These are phyloP conservation scores for Dicaeum eximium DNA, from an alignment of 2,113 vertebrate genomes.

Conservation along the genomic window DNA sequence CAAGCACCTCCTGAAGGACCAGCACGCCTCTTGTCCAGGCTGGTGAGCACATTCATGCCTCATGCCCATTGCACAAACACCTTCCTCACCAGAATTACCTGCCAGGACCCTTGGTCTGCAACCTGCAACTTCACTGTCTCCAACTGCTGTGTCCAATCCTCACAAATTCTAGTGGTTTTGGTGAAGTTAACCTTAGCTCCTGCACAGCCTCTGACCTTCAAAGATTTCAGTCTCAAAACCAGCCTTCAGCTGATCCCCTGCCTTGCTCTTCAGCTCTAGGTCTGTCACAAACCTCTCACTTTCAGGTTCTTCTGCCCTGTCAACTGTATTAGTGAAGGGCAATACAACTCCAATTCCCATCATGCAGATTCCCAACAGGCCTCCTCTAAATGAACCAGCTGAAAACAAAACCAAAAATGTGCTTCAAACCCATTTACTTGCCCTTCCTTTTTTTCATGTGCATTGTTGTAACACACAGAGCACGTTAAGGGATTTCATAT, in stretches of 20 bases:
- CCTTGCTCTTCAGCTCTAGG: background rate
- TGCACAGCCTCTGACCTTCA: background rate
- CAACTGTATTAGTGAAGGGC: background rate
- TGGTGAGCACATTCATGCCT: background rate
- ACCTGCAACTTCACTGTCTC: background rate
- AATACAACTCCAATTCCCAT: background rate
- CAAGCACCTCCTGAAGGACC: background rate
- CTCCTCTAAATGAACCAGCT: background rate
- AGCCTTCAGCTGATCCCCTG: background rate
- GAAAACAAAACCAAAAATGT: background rate
- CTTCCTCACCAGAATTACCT: background rate
- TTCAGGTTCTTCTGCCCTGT: background rate
- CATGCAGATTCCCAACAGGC: background rate
- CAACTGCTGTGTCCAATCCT: background rate
- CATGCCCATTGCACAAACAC: background rate
- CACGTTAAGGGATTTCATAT: background rate
- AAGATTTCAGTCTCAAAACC: background rate
- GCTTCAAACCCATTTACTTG: background rate
- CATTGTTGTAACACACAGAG: background rate
- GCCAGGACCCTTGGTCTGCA: accelerated
- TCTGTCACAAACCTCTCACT: background rate
- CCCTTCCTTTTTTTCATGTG: background rate
- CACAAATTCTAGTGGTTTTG: background rate
- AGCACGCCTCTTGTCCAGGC: background rate
- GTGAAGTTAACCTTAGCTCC: background rate